phyloP scores from a whole-genome alignment of 2,888 invertebrate genomes.

The Tridacna crocea region DNA sequence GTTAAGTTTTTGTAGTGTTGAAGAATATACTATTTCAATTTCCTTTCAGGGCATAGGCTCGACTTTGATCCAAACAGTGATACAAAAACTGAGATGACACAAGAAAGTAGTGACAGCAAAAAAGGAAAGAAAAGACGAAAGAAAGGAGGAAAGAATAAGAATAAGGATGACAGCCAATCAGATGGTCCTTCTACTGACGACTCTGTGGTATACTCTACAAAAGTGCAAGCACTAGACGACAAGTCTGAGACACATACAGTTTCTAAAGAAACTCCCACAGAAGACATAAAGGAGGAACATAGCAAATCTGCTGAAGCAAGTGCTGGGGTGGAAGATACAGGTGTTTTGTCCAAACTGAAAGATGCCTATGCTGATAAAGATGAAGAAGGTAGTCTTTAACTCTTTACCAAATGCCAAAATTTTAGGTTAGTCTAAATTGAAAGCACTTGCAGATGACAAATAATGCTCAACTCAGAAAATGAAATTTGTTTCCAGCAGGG shows the following conservation, averaged over 20 bases:
- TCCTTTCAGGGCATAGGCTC: not conserved
- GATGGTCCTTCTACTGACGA: slow-evolving; percentile 4
- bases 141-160: slow-evolving; percentile 39
- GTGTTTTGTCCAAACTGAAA: not conserved
- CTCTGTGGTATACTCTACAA: not conserved
- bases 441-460: too few species aligned
- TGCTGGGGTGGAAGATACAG: not conserved
- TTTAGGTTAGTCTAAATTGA: too few species aligned
- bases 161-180: not conserved
- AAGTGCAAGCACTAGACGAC: not conserved
- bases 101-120: not conserved
- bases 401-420: too few species aligned
- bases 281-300: not conserved
- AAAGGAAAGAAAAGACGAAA: slow-evolving; percentile 31
- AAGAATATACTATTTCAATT: too few species aligned
- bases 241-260: not conserved
- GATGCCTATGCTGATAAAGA: not conserved
- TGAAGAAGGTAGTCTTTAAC: not conserved
- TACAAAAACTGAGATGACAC: not conserved
- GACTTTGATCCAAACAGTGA: not conserved
- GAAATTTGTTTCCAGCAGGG: too few species aligned
- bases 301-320: not conserved
- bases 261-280: not conserved
- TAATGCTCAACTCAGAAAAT: too few species aligned
- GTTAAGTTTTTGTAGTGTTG: too few species aligned